phyloP scores from a whole-genome alignment of 2,888 invertebrate genomes.

The Xanthorhoe designata region DNA sequence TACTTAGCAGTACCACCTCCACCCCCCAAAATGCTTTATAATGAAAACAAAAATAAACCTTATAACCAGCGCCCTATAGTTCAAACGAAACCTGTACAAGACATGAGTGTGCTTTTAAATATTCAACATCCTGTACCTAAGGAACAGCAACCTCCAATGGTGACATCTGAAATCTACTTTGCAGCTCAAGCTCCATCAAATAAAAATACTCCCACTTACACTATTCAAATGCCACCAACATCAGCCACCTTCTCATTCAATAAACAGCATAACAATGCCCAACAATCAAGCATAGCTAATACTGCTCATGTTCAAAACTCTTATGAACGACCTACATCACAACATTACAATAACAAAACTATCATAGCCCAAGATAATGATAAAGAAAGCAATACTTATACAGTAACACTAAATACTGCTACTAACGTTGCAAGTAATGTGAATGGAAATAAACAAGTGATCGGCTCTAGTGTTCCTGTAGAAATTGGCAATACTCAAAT shows the following conservation, averaged over 20 bases:
- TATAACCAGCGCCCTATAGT: conserved; percentile 71
- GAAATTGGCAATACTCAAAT: conserved; percentile 64
- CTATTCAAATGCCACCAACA: conserved; percentile 70
- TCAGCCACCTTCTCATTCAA: conserved; percentile 55
- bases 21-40: conserved; percentile 69
- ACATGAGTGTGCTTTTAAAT: conserved; percentile 79
- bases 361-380: conserved; percentile 53
- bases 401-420: conserved; percentile 73
- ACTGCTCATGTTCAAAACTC: conserved; percentile 51
- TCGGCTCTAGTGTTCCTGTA: conserved; percentile 73
- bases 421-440: conserved; percentile 68
- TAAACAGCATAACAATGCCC: conserved; percentile 45
- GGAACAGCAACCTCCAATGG: conserved; percentile 73
- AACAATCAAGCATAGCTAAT: conserved; percentile 32
- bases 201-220: conserved; percentile 73
- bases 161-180: conserved; percentile 82
- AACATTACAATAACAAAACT: conserved; percentile 61
- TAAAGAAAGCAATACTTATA: conserved; percentile 64
- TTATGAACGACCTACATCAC: conserved; percentile 53
- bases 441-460: conserved; percentile 62
- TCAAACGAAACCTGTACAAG: conserved; percentile 77
- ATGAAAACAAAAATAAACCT: conserved; percentile 68
- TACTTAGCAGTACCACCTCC: conserved; percentile 81
- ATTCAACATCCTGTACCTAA: conserved; percentile 75
- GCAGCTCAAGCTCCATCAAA: conserved; percentile 74